Evolutionary conservation across 2,888 invertebrate species (phyloP).

Genomic region (Scaptomyza tumidula): DNA sequence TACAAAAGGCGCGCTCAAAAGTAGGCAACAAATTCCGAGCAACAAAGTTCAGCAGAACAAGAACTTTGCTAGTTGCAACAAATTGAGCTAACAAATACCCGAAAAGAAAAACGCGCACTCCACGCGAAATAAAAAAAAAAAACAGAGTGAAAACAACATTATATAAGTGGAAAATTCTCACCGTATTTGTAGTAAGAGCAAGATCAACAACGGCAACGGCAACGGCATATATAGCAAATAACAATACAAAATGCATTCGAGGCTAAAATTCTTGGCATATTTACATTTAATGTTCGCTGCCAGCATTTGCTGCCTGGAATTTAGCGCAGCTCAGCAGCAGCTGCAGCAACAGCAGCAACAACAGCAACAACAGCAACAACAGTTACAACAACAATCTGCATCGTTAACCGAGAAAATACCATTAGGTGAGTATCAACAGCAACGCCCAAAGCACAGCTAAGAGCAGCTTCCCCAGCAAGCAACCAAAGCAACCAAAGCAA

Average conservation of each 20-base stretch:
- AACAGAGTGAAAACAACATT: slow-evolving; percentile 15
- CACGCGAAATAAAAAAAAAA: neutral
- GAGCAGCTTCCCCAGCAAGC: slow-evolving; percentile 9
- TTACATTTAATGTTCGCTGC: slow-evolving; percentile 82
- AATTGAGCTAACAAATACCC: slow-evolving; percentile 41
- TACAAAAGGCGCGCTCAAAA: slow-evolving; percentile 20
- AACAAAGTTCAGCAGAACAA: slow-evolving; percentile 16
- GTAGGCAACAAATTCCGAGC: slow-evolving; percentile 35
- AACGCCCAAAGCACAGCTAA: slow-evolving; percentile 31
- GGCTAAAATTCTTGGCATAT: slow-evolving; percentile 82
- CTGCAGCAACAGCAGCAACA: slow-evolving; percentile 37
- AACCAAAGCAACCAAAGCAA: slow-evolving; percentile 1
- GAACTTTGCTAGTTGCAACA: slow-evolving; percentile 29
- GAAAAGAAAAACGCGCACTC: slow-evolving; percentile 15
- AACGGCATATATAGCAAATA: slow-evolving; percentile 35
- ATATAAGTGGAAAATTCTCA: slow-evolving; percentile 47
- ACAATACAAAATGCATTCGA: slow-evolving; percentile 83
- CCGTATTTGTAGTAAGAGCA: slow-evolving; percentile 31
- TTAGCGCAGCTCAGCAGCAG: slow-evolving; percentile 72
- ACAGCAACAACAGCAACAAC: slow-evolving; percentile 41
- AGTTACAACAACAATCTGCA: slow-evolving; percentile 60
- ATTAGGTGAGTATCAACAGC: slow-evolving; percentile 82
- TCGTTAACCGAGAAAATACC: slow-evolving; percentile 85
- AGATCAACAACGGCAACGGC: slow-evolving; percentile 10
- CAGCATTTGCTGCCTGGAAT: slow-evolving; percentile 78